Conservation (phyloP, 2,888 invertebrate species). For the Hecatera dysodea region DNA sequence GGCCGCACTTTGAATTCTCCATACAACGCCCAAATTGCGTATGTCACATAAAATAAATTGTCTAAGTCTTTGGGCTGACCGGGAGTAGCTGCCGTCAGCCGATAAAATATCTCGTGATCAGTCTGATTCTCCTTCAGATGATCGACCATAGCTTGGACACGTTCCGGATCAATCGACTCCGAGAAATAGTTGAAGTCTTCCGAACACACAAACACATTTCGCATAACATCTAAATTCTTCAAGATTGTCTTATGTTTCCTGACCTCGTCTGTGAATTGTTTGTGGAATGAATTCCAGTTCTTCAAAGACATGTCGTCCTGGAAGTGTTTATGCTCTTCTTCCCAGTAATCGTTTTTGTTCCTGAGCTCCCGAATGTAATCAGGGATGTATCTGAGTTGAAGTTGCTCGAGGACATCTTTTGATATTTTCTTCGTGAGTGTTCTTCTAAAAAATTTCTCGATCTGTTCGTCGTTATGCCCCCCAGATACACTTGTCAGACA, state of each 20-base stretch:
- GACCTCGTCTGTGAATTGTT: background rate
- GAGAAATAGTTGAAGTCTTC: background rate
- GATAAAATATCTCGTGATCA: background rate
- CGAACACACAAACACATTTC: background rate
- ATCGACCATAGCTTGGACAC: background rate
- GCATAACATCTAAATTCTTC: slow-evolving; percentile 4
- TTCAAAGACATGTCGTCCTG: background rate
- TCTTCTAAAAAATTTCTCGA: background rate
- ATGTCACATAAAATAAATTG: background rate
- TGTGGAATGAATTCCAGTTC: background rate
- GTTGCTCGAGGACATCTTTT: background rate
- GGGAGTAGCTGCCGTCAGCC: background rate
- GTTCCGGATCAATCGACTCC: background rate
- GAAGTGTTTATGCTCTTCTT: background rate
- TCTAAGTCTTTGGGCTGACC: background rate
- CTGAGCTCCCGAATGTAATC: background rate
- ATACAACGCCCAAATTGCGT: background rate
- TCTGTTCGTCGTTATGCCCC: too few relatives aligned
- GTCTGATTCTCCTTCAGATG: background rate
- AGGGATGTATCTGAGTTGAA: slow-evolving; percentile 6
- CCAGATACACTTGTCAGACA: too few relatives aligned
- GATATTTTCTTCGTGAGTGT: background rate
- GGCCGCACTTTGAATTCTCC: background rate
- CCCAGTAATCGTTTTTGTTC: background rate
- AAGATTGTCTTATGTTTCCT: slow-evolving; percentile 2